These are phyloP conservation scores for Heliconius charithonia DNA, from an alignment of 2,888 invertebrate species.

Conservation along the genomic window DNA sequence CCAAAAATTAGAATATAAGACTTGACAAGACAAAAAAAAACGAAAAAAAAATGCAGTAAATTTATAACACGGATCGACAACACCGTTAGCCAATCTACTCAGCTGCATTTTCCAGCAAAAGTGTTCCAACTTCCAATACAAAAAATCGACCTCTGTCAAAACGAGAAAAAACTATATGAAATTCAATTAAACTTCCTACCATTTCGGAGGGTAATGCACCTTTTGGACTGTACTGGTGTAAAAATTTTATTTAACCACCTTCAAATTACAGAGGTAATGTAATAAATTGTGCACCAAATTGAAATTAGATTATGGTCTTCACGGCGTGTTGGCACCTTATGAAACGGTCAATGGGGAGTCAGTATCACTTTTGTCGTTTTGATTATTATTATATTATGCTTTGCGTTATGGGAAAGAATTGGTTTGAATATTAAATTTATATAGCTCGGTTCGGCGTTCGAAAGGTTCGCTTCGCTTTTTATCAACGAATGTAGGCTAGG, in stretches of 20 bases:
- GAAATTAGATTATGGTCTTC: slow-evolving; percentile 81
- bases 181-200: slow-evolving; percentile 76
- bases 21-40: slow-evolving; percentile 31
- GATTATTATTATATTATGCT: slow-evolving; percentile 72
- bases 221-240: slow-evolving; percentile 70
- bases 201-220: slow-evolving; percentile 70
- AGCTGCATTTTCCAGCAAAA: slow-evolving; percentile 48
- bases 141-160: slow-evolving; percentile 55
- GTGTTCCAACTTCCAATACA: slow-evolving; percentile 47
- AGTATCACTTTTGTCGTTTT: slow-evolving; percentile 65
- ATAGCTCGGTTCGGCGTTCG: slow-evolving; percentile 3
- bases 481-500: slow-evolving; percentile 48
- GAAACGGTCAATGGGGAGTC: slow-evolving; percentile 80
- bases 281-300: slow-evolving; percentile 72
- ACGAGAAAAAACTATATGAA: slow-evolving; percentile 64
- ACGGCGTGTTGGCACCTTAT: slow-evolving; percentile 74
- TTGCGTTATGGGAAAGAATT: slow-evolving; percentile 69
- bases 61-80: slow-evolving; percentile 43
- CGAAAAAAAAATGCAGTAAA: slow-evolving; percentile 34
- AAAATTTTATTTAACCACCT: slow-evolving; percentile 72
- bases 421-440: slow-evolving; percentile 47
- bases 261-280: not conserved
- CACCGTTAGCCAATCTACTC: slow-evolving; percentile 52
- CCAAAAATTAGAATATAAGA: slow-evolving; percentile 39
- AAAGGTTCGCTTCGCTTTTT: slow-evolving; percentile 25